These are phyloP conservation scores for Acestrorhynchus altus DNA, from an alignment of 2,797 vertebrate species.

Conservation along the genomic window DNA sequence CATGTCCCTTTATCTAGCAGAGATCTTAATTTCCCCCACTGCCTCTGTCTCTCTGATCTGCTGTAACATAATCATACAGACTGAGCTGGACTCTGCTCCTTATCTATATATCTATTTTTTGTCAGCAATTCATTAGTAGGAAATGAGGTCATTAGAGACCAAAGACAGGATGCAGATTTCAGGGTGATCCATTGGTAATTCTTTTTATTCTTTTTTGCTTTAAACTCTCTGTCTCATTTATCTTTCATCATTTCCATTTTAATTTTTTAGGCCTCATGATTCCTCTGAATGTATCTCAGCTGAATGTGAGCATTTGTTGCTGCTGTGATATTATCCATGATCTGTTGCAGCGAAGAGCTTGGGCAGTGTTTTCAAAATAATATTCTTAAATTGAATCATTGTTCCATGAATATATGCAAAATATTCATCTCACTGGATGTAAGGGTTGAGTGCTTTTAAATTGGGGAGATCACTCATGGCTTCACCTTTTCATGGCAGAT, in stretches of 20 bases:
- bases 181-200: conserved; percentile 33
- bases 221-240: conserved; percentile 14
- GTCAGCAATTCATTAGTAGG: conserved; percentile 58
- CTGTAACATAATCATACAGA: conserved; percentile 43
- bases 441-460: conserved; percentile 99
- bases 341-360: conserved; percentile 87
- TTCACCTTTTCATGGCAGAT: conserved; percentile 99
- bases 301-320: conserved; percentile 76
- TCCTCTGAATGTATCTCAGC: conserved; percentile 75
- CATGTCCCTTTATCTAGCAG: conserved; percentile 38
- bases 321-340: conserved; percentile 82
- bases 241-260: conserved; percentile 72
- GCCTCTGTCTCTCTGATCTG: conserved; percentile 42
- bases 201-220: conserved; percentile 26
- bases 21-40: conserved; percentile 56
- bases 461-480: conserved; percentile 99
- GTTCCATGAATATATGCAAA: conserved; percentile 99
- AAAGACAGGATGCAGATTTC: conserved; percentile 40
- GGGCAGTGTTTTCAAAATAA: conserved; percentile 98
- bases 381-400: conserved; percentile 99
- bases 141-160: conserved; percentile 58
- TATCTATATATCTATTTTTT: conserved; percentile 38
- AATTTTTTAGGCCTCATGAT: conserved; percentile 70
- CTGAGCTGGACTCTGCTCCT: conserved; percentile 29
- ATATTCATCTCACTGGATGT: conserved; percentile 98